These are phyloP conservation scores for Gorsachius goisagi DNA, from an alignment of 2,113 vertebrate genomes.

Conservation along the genomic window DNA sequence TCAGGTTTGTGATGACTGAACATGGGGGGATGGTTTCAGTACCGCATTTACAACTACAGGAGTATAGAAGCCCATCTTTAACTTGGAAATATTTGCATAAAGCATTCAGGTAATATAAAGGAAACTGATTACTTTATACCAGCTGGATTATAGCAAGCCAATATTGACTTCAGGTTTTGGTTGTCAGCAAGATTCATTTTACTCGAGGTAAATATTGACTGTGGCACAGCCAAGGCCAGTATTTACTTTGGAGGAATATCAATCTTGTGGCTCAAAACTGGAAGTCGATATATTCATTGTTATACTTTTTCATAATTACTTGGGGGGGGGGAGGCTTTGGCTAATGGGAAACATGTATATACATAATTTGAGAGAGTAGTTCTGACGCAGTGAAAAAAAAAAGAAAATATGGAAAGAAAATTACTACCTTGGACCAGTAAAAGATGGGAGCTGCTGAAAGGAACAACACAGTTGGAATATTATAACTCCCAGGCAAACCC, in stretches of 20 bases:
- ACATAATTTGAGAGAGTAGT: background rate
- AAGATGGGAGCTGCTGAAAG: background rate
- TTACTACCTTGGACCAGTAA: background rate
- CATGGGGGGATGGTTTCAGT: background rate
- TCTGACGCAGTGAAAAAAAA: background rate
- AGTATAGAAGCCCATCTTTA: conserved; percentile 18
- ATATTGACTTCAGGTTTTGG: conserved; percentile 51
- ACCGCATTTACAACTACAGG: background rate
- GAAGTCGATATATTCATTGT: conserved; percentile 38
- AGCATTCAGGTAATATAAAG: conserved; percentile 31
- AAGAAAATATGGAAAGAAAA: background rate
- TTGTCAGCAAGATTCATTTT: conserved; percentile 60
- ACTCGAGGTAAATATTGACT: conserved; percentile 55
- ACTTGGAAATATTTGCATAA: conserved; percentile 38
- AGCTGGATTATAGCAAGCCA: conserved; percentile 31
- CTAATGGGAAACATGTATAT: background rate
- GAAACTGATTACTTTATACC: conserved; percentile 42
- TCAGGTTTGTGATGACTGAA: background rate
- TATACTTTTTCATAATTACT: conserved; percentile 6
- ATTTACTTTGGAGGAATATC: conserved; percentile 56
- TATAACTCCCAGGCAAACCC: background rate
- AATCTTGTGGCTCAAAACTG: conserved; percentile 39
- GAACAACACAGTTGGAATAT: background rate
- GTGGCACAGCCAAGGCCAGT: conserved; percentile 18
- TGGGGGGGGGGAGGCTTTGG: background rate